Evolutionary conservation across 2,888 invertebrate species (phyloP), one percentile per base, ranked within the genome.

Genomic region (Synanthedon myopaeformis): DNA sequence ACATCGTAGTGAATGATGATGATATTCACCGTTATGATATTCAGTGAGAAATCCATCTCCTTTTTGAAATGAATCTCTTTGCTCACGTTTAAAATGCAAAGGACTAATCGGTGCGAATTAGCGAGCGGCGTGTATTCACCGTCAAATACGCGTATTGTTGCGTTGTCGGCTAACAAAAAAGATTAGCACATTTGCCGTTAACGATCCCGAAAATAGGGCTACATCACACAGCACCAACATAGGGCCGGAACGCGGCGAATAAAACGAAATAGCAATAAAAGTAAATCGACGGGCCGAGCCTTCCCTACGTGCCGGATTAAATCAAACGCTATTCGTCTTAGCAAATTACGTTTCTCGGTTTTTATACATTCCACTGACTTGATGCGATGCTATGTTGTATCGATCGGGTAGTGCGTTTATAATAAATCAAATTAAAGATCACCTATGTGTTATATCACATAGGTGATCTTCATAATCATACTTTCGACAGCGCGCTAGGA

Each of bases 271-370:
- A 79, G 81, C 78, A 81, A 83, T 84, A 82, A 85, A 86, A 84
- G 82, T 81, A 83, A 83, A 86, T 85, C 82, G 84, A 79, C 78
- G 75, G 70, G 68, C 70, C 69, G 58, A 57, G 71, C 69, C 64
- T 66, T 69, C 66, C 69, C 78, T 77, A 81, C 80, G 82, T 80
- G 82, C 78, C 73, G 81, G 81, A 82, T 83, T 81, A 84, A 84
- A 82, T 83, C 85, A 84, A 83, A 84, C 82, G 76, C 82, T 84
- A 83, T 83, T 83, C 79, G 82, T 83, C 83, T 83, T 82, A 83
- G 80, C 78, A 84, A 85, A 84, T 84, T 84, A 83, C 79, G 79
- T 48, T 75, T 76, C 76, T 74, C 73, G 77, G 81, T 79, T 81
- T 79, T 79, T 53, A 49, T 54, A 54, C 50, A 53, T 51, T 56